Evolutionary conservation across 1,140 invertebrate genomes (phyloP).

Genomic region (Epicauta chinensis): DNA sequence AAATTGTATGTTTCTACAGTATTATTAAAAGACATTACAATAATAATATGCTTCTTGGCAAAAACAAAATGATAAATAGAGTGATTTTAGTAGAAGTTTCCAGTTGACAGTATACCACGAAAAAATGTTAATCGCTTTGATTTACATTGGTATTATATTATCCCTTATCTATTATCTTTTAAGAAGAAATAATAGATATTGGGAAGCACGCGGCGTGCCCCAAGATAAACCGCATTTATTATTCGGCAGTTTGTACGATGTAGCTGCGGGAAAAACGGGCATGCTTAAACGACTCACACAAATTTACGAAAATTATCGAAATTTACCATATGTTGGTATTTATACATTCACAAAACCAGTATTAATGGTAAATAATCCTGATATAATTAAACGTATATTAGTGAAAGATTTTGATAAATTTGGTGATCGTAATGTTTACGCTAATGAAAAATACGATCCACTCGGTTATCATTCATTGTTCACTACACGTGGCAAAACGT

Average conservation of each 20-base stretch:
- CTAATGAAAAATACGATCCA: constrained; percentile 9
- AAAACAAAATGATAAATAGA: too few relatives aligned
- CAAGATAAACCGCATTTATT: constrained; percentile 1
- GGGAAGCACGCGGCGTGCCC: background rate
- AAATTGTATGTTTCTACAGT: too few relatives aligned
- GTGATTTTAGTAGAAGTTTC: too few relatives aligned
- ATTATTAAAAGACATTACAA: too few relatives aligned
- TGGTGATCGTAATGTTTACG: background rate
- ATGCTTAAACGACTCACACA: constrained; percentile 5
- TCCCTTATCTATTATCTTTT: background rate
- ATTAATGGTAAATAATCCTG: constrained; percentile 2
- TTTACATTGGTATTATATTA: too few relatives aligned
- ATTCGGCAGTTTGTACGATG: constrained; percentile 1
- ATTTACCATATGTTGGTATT: too few relatives aligned
- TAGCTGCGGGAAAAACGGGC: background rate
- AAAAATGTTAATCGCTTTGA: too few relatives aligned
- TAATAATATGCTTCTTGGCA: too few relatives aligned
- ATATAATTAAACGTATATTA: constrained; percentile 15
- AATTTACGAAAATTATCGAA: constrained; percentile 28
- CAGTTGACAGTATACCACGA: too few relatives aligned
- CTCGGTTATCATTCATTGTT: constrained; percentile 10
- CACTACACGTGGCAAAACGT: constrained; percentile 14
- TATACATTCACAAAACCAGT: background rate
- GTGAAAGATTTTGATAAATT: too few relatives aligned
- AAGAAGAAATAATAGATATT: background rate